phyloP scores from a whole-genome alignment of 2,888 invertebrate species.

The Zaprionus lineosus region DNA sequence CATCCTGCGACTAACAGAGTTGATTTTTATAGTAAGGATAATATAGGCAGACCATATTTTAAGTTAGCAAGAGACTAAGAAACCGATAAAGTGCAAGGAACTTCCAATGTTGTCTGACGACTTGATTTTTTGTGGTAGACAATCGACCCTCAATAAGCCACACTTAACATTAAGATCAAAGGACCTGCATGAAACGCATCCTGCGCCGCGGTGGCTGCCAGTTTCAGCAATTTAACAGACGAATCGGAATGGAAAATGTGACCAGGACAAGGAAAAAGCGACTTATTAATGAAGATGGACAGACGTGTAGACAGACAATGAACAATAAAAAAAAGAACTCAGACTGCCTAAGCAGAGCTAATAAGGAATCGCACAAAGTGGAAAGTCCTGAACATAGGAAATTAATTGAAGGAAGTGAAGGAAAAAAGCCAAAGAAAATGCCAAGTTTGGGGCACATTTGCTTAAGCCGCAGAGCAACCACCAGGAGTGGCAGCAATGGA shows the following conservation, averaged over 20 bases:
- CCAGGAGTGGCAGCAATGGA: neutral
- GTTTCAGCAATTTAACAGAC: slow-evolving; percentile 28
- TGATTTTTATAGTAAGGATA: too few species aligned
- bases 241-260: slow-evolving; percentile 4
- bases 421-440: slow-evolving; percentile 3
- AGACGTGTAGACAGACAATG: slow-evolving; percentile 32
- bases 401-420: slow-evolving; percentile 62
- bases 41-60: too few species aligned
- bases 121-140: slow-evolving; percentile 4
- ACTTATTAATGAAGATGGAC: slow-evolving; percentile 55
- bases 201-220: slow-evolving; percentile 40
- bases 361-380: slow-evolving; percentile 49
- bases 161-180: slow-evolving; percentile 39
- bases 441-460: slow-evolving; percentile 42
- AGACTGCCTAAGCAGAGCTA: slow-evolving; percentile 46
- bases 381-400: slow-evolving; percentile 58
- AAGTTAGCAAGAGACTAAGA: too few species aligned
- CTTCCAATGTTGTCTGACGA: too few species aligned
- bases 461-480: slow-evolving; percentile 41
- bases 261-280: slow-evolving; percentile 9
- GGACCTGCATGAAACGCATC: slow-evolving; percentile 21
- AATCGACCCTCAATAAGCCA: slow-evolving; percentile 34
- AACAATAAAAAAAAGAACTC: slow-evolving; percentile 9
- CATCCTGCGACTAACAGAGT: too few species aligned
- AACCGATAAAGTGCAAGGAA: too few species aligned